Evolutionary conservation across 2,888 invertebrate species (phyloP).

Genomic region (Ectemnius continuus): DNA sequence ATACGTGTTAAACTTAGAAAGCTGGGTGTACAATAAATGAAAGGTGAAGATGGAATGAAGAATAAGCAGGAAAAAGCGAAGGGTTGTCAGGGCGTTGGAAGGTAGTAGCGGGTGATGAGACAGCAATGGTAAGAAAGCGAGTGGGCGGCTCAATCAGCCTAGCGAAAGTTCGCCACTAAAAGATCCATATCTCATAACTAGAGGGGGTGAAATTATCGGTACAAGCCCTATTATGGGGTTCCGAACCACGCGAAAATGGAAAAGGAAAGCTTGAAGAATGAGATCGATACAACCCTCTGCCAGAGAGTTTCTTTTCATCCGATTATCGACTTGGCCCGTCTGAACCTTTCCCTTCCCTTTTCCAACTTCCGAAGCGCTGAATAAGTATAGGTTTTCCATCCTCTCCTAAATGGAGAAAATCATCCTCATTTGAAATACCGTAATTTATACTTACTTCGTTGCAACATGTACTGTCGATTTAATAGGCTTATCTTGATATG

Average conservation of each 20-base stretch:
- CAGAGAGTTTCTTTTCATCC: slow-evolving; percentile 57
- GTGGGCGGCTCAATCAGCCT: slow-evolving; percentile 65
- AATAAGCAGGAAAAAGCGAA: slow-evolving; percentile 42
- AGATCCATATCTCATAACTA: slow-evolving; percentile 70
- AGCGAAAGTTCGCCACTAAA: slow-evolving; percentile 68
- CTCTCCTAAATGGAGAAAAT: no score
- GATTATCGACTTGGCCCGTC: slow-evolving; percentile 57
- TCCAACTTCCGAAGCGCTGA: slow-evolving; percentile 44
- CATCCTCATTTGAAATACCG: no score
- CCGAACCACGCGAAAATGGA: slow-evolving; percentile 63
- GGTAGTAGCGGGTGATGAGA: slow-evolving; percentile 27
- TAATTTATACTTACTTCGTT: no score
- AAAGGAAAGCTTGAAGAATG: slow-evolving; percentile 54
- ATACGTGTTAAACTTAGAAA: no score
- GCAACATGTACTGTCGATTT: no score
- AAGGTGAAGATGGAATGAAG: slow-evolving; percentile 40
- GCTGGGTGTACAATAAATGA: slow-evolving; percentile 15
- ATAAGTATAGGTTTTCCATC: slow-evolving; percentile 23
- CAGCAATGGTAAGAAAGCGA: slow-evolving; percentile 34
- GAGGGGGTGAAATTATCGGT: slow-evolving; percentile 70
- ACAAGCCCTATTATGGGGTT: slow-evolving; percentile 70
- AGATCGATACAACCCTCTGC: slow-evolving; percentile 57
- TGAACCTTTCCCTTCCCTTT: slow-evolving; percentile 53
- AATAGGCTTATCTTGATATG: no score
- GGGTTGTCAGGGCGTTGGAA: slow-evolving; percentile 21